These are phyloP conservation scores for Calliphora vicina DNA, from an alignment of 1,140 invertebrate genomes.

Conservation along the genomic window DNA sequence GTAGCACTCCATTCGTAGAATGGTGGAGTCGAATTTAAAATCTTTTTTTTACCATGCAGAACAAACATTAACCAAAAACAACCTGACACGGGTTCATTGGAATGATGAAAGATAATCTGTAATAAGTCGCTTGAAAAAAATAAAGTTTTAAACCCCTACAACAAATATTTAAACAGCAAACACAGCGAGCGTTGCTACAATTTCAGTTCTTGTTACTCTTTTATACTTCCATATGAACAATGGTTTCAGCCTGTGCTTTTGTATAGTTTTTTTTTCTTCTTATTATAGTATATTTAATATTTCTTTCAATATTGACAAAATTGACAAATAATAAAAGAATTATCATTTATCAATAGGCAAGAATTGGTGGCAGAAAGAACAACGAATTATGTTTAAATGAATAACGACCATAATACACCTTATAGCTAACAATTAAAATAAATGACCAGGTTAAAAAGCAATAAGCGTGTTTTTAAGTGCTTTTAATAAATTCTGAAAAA, in stretches of 20 bases:
- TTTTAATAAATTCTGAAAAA: too few species aligned
- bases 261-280: background rate
- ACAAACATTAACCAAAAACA: background rate
- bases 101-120: slow-evolving; percentile 27
- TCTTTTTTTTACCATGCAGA: background rate
- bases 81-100: slow-evolving; percentile 18
- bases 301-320: background rate
- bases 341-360: slow-evolving; percentile 18
- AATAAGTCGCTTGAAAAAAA: slow-evolving; percentile 32
- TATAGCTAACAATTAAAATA: too few species aligned
- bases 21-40: background rate
- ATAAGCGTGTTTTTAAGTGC: too few species aligned
- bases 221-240: background rate
- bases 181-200: background rate
- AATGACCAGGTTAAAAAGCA: too few species aligned
- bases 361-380: background rate
- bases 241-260: background rate
- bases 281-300: background rate
- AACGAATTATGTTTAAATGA: background rate
- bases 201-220: background rate
- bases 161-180: background rate
- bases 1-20: background rate
- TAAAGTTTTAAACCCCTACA: background rate
- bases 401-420: background rate
- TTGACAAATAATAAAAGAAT: slow-evolving; percentile 34